A percentile compares a stretch with the other conserved stretches of the same genome.
Evolutionary conservation across 2,113 vertebrate genomes (phyloP).

Genomic region (Synodontis membranacea): DNA sequence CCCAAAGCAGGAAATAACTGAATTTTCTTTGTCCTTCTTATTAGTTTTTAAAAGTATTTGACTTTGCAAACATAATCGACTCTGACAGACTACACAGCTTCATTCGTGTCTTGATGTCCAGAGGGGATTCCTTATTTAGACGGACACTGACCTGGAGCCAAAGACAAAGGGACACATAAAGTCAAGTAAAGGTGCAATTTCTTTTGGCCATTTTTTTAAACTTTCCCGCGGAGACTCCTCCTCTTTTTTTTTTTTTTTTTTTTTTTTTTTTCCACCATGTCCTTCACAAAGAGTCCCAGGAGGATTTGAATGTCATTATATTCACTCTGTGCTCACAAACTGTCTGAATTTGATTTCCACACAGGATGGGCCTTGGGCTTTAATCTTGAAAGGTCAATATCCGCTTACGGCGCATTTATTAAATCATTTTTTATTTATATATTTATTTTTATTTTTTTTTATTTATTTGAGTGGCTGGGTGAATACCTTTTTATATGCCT

Average conservation of each 20-base stretch:
- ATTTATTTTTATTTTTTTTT: background rate
- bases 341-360: slow-evolving; percentile 40
- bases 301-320: slow-evolving; percentile 49
- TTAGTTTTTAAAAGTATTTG: background rate
- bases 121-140: slow-evolving; percentile 4
- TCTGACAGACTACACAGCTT: background rate
- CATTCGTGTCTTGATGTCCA: background rate
- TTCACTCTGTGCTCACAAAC: slow-evolving; percentile 38
- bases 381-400: slow-evolving; percentile 51
- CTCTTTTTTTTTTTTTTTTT: background rate
- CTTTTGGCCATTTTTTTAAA: slow-evolving; percentile 25
- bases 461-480: background rate
- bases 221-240: background rate
- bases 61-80: slow-evolving; percentile 3
- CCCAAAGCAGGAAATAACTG: background rate
- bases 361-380: slow-evolving; percentile 43
- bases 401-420: slow-evolving; percentile 32
- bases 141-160: slow-evolving; percentile 5
- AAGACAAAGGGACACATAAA: slow-evolving; percentile 5
- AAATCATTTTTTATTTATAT: background rate
- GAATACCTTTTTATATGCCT: background rate
- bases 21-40: background rate
- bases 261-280: slow-evolving; percentile 13
- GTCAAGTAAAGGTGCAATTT: slow-evolving; percentile 16
- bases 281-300: slow-evolving; percentile 40